Evolutionary conservation across 2,113 vertebrate species (phyloP), one percentile per base, ranked within the genome.

Genomic region (Procavia capensis): DNA sequence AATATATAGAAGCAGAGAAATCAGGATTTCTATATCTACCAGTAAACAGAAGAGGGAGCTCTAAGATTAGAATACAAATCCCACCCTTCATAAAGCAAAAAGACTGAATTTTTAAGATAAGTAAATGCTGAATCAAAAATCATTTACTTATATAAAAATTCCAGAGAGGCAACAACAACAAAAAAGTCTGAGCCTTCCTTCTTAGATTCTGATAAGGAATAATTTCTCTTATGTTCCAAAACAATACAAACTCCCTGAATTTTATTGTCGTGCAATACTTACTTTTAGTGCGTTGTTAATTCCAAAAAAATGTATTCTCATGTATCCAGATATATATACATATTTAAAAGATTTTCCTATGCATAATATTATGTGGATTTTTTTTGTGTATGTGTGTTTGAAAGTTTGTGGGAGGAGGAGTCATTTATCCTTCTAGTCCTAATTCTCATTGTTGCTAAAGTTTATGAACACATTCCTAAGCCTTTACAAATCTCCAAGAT

Each of bases 1-100:
- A 94, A 43, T 85, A 61, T 31, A 24, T 47, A 10, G 11, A 89
- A 68, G 31, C 17, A 57, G 54, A 76, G 57, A 70, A 94, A n/a
- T 61, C 19, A 50, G 24, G 45, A 9, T 94, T 93, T 90, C 85
- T 95, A 93, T 97, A 89, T 75, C 93, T 88, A 78, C 41, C 4
- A 72, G 92, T 39, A 90, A 94, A 98, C 98, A 98, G 98, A 95
- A 98, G 98, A 98, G 98, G 98, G 98, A 91, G 98, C 96, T 90
- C 76, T 95, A 98, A 93, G 98, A 98, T 72, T 92, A 90, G 50
- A 90, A 0, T 98, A 93, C 41, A 90, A 75, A 70, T 31, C 75
- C 29, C 3, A 22, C 24, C 22, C 22, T 59, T 19, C 41, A 13
- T 76, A n/a, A 70, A 59, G 36, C 34, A 61, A 54, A 39, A 10